Percentiles rank a stretch among this genome's conserved stretches.
phyloP scores from a whole-genome alignment of 2,797 vertebrate species.

The Sparus aurata region DNA sequence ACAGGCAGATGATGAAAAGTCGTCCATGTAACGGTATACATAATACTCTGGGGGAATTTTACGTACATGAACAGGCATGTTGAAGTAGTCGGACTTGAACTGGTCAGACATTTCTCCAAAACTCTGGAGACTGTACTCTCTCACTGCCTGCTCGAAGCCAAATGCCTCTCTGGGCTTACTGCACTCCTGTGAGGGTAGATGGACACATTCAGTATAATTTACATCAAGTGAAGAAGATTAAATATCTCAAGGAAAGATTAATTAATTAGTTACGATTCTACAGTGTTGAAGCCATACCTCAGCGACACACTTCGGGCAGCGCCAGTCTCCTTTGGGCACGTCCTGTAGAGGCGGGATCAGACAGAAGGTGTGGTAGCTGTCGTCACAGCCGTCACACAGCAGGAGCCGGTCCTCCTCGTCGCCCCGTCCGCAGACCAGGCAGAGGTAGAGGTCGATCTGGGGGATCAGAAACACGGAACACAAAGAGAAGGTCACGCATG shows the following conservation, averaged over 20 bases:
- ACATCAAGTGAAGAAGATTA: neutral
- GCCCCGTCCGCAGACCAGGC: conserved; percentile 96
- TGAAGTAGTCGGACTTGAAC: conserved; percentile 99
- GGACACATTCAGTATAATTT: neutral
- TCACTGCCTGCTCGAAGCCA: conserved; percentile 97
- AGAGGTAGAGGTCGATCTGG: conserved; percentile 98
- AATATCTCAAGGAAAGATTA: neutral
- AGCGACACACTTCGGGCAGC: conserved; percentile 97
- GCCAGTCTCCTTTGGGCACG: conserved; percentile 98
- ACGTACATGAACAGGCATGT: conserved; percentile 98
- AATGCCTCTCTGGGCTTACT: conserved; percentile 98
- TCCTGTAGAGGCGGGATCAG: conserved; percentile 97
- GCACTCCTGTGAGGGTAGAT: conserved; percentile 90
- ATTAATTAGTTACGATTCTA: neutral
- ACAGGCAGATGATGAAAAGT: neutral
- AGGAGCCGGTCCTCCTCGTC: conserved; percentile 96
- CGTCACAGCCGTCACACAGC: conserved; percentile 97
- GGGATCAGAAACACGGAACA: conserved; percentile 3
- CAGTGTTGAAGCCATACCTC: conserved; percentile 87
- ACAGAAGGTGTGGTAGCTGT: conserved; percentile 99
- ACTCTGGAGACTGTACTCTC: conserved; percentile 96
- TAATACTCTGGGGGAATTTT: neutral
- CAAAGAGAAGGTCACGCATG: neutral
- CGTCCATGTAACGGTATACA: neutral
- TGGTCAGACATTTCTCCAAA: conserved; percentile 99